Evolutionary conservation across 2,797 vertebrate species (phyloP), one percentile per base, ranked within the genome.

Genomic region (Peromyscus attwateri): DNA sequence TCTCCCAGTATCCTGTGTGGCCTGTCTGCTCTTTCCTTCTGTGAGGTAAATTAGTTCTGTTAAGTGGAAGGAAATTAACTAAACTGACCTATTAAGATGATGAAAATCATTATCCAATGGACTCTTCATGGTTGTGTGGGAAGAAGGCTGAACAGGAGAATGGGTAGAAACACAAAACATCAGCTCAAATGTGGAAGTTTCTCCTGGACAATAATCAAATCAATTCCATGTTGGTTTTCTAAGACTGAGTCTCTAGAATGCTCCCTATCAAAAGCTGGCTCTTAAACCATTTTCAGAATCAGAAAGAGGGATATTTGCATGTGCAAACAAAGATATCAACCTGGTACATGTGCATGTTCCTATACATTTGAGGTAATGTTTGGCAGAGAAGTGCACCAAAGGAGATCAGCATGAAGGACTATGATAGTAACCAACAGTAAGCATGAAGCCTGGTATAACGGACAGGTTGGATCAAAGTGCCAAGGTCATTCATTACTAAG

Each of bases 1-100:
- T 71, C 3, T 37, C 37, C 31, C 23, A 13, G 16, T 13, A 25
- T 9, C 49, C 25, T 34, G 17, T 10, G 34, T 21, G 11, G 62
- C 9, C 12, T 52, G 17, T 43, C n/a, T 27, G 17, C 1, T 37
- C 12, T 68, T 23, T 94, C 9, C 49, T 68, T 57, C n/a, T n/a
- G 1, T 55, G 57, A n/a, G 21, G 66, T 29, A 43, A 37, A n/a
- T 3, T 66, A 52, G 34, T 23, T 98, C 91, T 77, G 40, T 97
- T 93, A 81, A 96, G 94, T 43, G 37, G 25, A 89, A 92, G 75
- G 37, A 91, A 89, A 96, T 97, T 83, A 97, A 96, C 97, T 96
- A 94, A 97, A 95, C 10, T 80, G 3, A 0, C 73, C 79, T 2
- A 31, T 46, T 97, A 94, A 96, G 31, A 73, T 95, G 88, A 94